Base-by-base conservation (phyloP, 2,888 invertebrate genomes). In the Spilarctia lutea region DNA sequence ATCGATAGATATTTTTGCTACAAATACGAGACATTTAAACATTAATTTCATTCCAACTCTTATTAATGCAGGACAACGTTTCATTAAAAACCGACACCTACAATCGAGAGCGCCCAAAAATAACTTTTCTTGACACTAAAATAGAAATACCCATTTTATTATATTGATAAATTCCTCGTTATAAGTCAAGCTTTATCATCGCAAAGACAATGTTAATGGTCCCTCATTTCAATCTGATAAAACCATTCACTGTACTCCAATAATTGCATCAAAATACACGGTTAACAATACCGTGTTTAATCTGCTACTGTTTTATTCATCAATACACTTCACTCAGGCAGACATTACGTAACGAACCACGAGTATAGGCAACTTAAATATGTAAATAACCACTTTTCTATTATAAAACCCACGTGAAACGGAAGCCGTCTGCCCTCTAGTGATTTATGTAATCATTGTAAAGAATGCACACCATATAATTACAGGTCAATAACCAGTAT, bases 401-500 rank as follows among this genome's bases (percentile, higher is more conserved):
- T 68, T 75, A 68, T 71, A 75, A 74, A 76, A 74, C 70, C 65
- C 33, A 33, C 65, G 73, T 79, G 11, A 79, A 81, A 83, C 84
- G 84, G 82, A 80, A 85, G 83, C 79, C 71, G 42, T 70, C 76
- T 78, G 72, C 74, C 70, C 68, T 84, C 81, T 81, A 86, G 85
- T 88, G 88, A 83, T 77, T 75, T 79, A 82, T 81, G 87, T 85
- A 86, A 87, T 88, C 87, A 87, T 83, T 81, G 81, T 84, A 86
- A 88, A 87, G 83, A 86, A 83, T 78, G 75, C 76, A 81, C 80
- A 83, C 85, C 79, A 73, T 89, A 81, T 83, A 88, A 92, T 92
- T 91, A 92, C 77, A 75, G 87, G 84, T 84, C 89, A 84, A 88
- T 88, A 87, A 86, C 87, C 84, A 81, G 82, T 81, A 81, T 84